A percentile compares a stretch with the other conserved stretches of the same genome.
Conservation (phyloP, 2,888 invertebrate species). For the Andrena fulva region DNA sequence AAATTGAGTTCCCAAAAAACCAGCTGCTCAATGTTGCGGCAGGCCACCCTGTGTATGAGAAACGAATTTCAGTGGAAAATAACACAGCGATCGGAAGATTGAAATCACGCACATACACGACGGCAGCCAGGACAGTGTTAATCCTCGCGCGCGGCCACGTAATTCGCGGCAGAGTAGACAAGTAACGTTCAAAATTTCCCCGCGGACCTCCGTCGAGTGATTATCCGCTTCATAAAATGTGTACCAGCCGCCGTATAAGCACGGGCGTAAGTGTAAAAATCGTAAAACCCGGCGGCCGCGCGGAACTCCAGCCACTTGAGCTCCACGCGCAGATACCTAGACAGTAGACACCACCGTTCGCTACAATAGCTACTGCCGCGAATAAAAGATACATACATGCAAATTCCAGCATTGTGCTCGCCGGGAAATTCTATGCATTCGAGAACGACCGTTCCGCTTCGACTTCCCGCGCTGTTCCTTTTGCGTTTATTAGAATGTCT, state of each 20-base stretch:
- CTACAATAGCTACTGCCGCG: constrained; percentile 1
- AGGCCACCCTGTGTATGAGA: no score
- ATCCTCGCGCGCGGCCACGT: neutral
- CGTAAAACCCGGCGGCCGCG: constrained; percentile 31
- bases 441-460: constrained; percentile 26
- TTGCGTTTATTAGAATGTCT: constrained; percentile 20
- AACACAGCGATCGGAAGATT: no score
- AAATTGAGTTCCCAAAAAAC: no score
- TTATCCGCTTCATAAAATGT: constrained; percentile 24
- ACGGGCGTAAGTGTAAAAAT: constrained; percentile 43
- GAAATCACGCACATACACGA: constrained; percentile 2
- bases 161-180: constrained; percentile 10
- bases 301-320: constrained; percentile 41
- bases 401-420: constrained; percentile 42
- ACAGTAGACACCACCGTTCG: constrained; percentile 12
- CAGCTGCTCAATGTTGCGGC: no score
- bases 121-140: constrained; percentile 1
- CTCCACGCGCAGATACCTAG: constrained; percentile 24
- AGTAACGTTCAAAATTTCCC: constrained; percentile 33
- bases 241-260: neutral
- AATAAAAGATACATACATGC: constrained; percentile 50
- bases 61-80: no score
- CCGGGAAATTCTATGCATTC: constrained; percentile 72
- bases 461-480: constrained; percentile 6
- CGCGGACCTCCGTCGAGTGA: constrained; percentile 11